Evolutionary conservation across 2,113 vertebrate genomes (phyloP).

Genomic region (Vombatus ursinus): DNA sequence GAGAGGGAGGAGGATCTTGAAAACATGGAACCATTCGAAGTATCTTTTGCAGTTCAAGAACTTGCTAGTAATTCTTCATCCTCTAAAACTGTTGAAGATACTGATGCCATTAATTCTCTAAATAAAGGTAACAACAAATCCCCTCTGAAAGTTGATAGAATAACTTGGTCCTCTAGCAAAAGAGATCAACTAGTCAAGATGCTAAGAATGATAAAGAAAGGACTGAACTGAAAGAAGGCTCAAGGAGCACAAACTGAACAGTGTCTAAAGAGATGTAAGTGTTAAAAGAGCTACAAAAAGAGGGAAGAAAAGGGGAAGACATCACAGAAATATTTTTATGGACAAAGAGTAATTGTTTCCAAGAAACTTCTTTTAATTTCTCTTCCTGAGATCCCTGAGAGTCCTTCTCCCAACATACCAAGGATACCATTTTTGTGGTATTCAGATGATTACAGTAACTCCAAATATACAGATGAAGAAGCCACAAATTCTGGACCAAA

Average conservation of each 20-base stretch:
- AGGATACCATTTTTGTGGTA: too few relatives aligned
- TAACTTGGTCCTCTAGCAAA: conserved; percentile 56
- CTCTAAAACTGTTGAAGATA: conserved; percentile 65
- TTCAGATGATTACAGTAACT: too few relatives aligned
- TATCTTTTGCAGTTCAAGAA: conserved; percentile 17
- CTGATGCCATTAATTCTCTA: conserved; percentile 44
- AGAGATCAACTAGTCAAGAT: conserved; percentile 41
- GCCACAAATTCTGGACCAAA: too few relatives aligned
- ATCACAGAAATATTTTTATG: too few relatives aligned
- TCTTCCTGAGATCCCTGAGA: too few relatives aligned
- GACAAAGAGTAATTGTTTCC: too few relatives aligned
- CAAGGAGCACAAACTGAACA: neutral
- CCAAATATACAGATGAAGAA: too few relatives aligned
- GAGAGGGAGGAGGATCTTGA: conserved; percentile 71
- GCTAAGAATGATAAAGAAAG: neutral
- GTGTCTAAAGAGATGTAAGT: too few relatives aligned
- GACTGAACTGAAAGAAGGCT: conserved; percentile 14
- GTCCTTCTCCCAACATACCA: too few relatives aligned
- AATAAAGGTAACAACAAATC: conserved; percentile 18
- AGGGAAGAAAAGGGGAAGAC: too few relatives aligned
- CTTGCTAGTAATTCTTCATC: conserved; percentile 34
- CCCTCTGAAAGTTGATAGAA: neutral
- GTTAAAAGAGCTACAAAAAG: too few relatives aligned
- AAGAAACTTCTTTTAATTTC: too few relatives aligned
- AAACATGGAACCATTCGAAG: conserved; percentile 64